Base-by-base conservation (phyloP, 2,797 vertebrate genomes). In the Phaenicophaeus curvirostris region DNA sequence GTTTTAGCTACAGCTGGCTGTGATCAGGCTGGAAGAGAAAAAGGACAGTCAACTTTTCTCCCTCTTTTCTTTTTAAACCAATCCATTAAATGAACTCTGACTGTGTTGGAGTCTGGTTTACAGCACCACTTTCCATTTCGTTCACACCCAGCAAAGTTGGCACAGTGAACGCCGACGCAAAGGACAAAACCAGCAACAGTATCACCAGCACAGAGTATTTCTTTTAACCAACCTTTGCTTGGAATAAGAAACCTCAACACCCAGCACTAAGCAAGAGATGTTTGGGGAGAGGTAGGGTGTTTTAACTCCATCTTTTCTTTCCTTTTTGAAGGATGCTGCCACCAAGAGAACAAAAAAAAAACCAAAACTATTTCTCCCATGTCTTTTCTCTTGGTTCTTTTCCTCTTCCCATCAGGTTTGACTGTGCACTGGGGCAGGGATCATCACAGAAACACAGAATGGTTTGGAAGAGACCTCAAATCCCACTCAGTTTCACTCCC, bases 261-360 rank as follows among this genome's bases (percentile, higher is more conserved):
- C 27, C 21, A 28, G 48, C 19, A 6, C 0, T 10, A 27, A 50
- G 35, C 61, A 33, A 42, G 18, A 76, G 15, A 12, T 5, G 2
- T 39, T 0, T 41, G 63, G 30, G 58, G 46, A 69, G 33, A 48
- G 8, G 13, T 5, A 9, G 0, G 7, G 35, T 6, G 3, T 4
- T 6, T 11, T 59, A n/a, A 53, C 39, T 35, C 25, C 21, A 14
- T 11, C 24, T 20, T 62, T 33, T 21, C 54, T 37, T 68, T 33
- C 54, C 19, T 19, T 44, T 80, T 19, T 25, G 37, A 62, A 68
- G n/a, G n/a, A n/a, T n/a, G n/a, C n/a, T n/a, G n/a, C n/a, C n/a
- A n/a, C n/a, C n/a, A n/a, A n/a, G n/a, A n/a, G n/a, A n/a, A n/a
- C n/a, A n/a, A n/a, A n/a, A n/a, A n/a, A n/a, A n/a, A n/a, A n/a